Percentiles rank a stretch among this genome's conserved stretches.
Evolutionary conservation across 2,113 vertebrate genomes (phyloP).

Genomic region (Centrocercus urophasianus): DNA sequence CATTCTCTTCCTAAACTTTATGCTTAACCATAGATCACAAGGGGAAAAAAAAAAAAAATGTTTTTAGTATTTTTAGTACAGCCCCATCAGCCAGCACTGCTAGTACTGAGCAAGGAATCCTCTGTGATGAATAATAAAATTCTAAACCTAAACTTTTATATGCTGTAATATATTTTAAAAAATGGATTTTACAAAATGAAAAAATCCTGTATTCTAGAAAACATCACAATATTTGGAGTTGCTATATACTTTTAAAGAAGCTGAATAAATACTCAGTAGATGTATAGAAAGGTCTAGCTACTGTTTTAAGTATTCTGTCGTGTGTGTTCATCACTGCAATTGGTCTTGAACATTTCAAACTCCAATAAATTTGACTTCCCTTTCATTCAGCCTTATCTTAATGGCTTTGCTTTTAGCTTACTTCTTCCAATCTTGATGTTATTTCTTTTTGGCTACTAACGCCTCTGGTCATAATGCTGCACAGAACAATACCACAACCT

Average conservation of each 20-base stretch:
- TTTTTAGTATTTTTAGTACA: neutral
- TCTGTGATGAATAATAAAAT: neutral
- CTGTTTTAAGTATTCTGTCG: neutral
- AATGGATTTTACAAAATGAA: neutral
- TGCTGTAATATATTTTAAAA: neutral
- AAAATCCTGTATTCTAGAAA: neutral
- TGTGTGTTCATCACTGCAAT: neutral
- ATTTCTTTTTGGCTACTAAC: neutral
- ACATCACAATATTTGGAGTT: neutral
- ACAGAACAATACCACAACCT: neutral
- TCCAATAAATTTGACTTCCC: neutral
- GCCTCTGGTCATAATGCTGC: neutral
- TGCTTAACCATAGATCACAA: neutral
- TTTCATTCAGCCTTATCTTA: neutral
- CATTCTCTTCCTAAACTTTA: neutral
- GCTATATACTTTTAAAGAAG: neutral
- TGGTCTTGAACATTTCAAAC: neutral
- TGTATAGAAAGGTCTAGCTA: neutral
- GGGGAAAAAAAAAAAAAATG: neutral
- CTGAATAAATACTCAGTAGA: neutral
- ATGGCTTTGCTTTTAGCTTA: neutral
- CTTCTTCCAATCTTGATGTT: neutral
- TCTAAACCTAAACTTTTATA: neutral
- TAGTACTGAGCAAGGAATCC: neutral
- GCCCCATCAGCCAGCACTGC: neutral